Conservation (phyloP, 92 coral and sea anemone genomes). For the Palythoa grandis region DNA sequence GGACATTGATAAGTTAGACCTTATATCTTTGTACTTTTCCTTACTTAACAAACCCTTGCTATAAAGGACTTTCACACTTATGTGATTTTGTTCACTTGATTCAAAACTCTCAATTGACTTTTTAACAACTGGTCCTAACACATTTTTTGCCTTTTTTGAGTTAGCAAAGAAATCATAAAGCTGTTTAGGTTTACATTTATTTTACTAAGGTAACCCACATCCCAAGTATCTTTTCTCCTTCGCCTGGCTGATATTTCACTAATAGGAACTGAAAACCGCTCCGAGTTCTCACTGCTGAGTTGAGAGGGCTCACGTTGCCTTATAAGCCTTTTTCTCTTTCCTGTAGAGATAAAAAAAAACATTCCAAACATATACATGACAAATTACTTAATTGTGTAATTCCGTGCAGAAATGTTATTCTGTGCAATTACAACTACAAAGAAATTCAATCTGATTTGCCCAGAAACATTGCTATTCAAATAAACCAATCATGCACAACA, state of each 20-base stretch:
- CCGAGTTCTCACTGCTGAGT: conserved; percentile 37
- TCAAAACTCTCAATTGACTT: conserved; percentile 41
- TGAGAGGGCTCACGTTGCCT: conserved; percentile 39
- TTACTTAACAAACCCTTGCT: conserved; percentile 55
- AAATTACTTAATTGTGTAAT: conserved; percentile 7
- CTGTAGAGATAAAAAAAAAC: conserved; percentile 18
- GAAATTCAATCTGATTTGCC: conserved; percentile 7
- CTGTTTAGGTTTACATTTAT: conserved; percentile 33
- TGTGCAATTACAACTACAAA: conserved; percentile 34
- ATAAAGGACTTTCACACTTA: conserved; percentile 56
- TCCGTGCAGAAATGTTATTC: conserved; percentile 22
- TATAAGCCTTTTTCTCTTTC: conserved; percentile 27
- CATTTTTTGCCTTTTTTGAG: conserved; percentile 43
- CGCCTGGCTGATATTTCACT: conserved; percentile 46
- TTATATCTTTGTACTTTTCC: conserved; percentile 58
- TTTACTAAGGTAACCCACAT: conserved; percentile 56
- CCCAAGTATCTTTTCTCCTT: conserved; percentile 48
- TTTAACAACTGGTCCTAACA: conserved; percentile 41
- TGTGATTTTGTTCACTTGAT: conserved; percentile 31
- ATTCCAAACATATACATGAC: not conserved
- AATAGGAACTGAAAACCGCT: conserved; percentile 37
- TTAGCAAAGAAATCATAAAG: conserved; percentile 27
- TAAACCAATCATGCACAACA: conserved; percentile 19
- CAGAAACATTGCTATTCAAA: conserved; percentile 24
- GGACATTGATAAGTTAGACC: conserved; percentile 52